A percentile compares a stretch with the other conserved stretches of the same genome.
Conservation (phyloP, 2,113 vertebrate genomes). For the Calypte anna region DNA sequence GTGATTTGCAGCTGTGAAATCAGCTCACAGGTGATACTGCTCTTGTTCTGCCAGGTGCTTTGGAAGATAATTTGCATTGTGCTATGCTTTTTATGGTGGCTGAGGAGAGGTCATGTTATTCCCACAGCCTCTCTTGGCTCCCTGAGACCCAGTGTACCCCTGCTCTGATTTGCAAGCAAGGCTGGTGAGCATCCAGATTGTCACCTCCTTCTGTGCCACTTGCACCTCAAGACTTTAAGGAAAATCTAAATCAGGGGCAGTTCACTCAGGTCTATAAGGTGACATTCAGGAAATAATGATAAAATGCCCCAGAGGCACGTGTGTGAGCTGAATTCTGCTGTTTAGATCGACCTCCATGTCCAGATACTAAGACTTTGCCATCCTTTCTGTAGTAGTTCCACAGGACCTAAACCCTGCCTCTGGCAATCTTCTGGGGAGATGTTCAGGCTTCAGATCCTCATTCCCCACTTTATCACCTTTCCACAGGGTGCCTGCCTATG, state of each 20-base stretch:
- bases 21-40: neutral
- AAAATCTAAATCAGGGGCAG: neutral
- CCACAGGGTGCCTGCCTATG: fast-evolving
- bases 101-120: neutral
- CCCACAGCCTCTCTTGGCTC: fast-evolving
- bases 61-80: neutral
- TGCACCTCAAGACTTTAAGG: neutral
- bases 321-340: neutral
- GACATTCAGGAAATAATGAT: neutral
- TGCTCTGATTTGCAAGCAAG: neutral
- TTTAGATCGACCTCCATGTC: fast-evolving
- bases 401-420: neutral
- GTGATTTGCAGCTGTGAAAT: neutral
- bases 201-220: too few relatives aligned
- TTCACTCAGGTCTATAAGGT: neutral
- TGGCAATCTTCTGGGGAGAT: neutral
- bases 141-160: fast-evolving
- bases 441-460: neutral
- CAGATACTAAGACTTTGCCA: neutral
- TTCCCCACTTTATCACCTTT: neutral
- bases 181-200: neutral
- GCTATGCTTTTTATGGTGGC: neutral
- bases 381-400: neutral
- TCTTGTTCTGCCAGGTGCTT: neutral
- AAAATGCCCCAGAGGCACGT: fast-evolving